Base-by-base conservation (phyloP, 2,797 vertebrate species). In the Picus viridis region DNA sequence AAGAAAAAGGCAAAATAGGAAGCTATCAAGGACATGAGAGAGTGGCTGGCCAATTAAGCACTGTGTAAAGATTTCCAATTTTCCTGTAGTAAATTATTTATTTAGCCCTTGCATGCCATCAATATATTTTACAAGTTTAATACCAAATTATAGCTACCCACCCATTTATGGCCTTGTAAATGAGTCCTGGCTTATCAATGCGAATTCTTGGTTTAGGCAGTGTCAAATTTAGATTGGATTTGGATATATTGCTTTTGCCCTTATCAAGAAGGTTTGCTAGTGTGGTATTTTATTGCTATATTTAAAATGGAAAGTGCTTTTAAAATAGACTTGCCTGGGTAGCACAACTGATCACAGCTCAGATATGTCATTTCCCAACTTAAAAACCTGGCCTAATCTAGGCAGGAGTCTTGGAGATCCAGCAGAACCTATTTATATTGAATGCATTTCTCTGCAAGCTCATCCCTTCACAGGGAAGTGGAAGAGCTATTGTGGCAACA, bases 201-300 rank as follows among this genome's bases (percentile, higher is more conserved):
- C 93, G 97, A 97, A 97, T 98, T 97, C 97, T 97, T 96, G 95
- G 98, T 97, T 96, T 95, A 97, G 97, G 97, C 96, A 88, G 88
- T 97, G 98, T 98, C 98, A 98, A 96, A 98, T 97, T 98, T 97
- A 98, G 98, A 98, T 98, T 98, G 98, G 96, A 98, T 98, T 98
- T 98, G 97, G 96, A 98, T 98, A 97, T 98, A 98, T 98, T 96
- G 97, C 97, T 98, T 97, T 97, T 97, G 96, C 95, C 95, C 96
- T 98, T 98, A 98, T 97, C 97, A 98, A 97, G 96, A 97, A 97
- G 97, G 96, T 96, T 97, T 97, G 96, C 90, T 89, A 96, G 96
- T 94, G 94, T 96, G 96, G 93, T 97, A 95, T 97, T 98, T 98
- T 98, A 98, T 98, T 97, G 97, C 97, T 88, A 96, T 97, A 97